Evolutionary conservation across 1,140 invertebrate genomes (phyloP), one percentile per base, ranked within the genome.

Genomic region (Ceratitis capitata): DNA sequence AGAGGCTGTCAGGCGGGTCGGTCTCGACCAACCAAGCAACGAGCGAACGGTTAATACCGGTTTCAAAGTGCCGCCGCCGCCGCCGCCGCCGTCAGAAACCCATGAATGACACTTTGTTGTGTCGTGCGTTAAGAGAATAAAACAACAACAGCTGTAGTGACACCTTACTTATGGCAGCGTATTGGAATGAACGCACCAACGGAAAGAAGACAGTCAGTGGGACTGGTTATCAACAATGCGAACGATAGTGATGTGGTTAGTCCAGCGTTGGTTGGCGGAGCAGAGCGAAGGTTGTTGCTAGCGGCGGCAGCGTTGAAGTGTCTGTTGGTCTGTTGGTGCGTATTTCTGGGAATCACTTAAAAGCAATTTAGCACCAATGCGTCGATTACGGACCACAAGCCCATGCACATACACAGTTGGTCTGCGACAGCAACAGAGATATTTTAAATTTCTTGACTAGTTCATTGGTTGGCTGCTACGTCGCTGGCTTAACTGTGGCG

Each of bases 301-400:
- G 26, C 1, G 32, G 29, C 6, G 19, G 39, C 10, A 45, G 39
- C 14, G 69, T 45, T 78, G 69, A 42, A 78, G 39, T 78, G 69
- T 6, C 16, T 19, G 39, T 6, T 45, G n/a, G n/a, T 19, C 32
- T 39, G n/a, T 69, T 7, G 1, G 16, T 16, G 16, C 6, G 64
- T 69, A 78, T 78, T 69, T 78, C 69, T 78, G 69, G 39, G 69
- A 78, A 78, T 78, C 69, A 78, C 69, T 78, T 78, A 45, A 78
- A 78, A 45, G 69, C 69, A 78, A 78, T 78, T 78, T 78, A 78
- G 69, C 69, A 78, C 39, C 69, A 78, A 78, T 78, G 69, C n/a
- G 69, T 39, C 69, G 42, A 78, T 78, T 78, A 47, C 69, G 7
- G 39, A 39, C 69, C 42, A 78, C 83, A n/a, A n/a, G n/a, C n/a